A percentile compares a stretch with the other conserved stretches of the same genome.
phyloP scores from a whole-genome alignment of 2,797 vertebrate species.

The Enteromius paludinosus region DNA sequence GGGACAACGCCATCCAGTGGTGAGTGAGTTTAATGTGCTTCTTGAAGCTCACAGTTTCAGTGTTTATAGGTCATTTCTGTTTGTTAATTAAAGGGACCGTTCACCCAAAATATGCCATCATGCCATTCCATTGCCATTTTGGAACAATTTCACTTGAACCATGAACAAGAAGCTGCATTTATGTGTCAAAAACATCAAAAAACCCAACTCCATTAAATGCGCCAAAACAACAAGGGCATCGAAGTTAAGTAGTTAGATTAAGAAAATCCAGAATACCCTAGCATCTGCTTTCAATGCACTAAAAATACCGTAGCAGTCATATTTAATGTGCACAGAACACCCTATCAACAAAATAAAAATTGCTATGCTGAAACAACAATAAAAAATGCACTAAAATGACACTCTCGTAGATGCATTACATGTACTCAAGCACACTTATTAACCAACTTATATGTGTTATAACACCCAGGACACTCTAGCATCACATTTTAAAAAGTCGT shows the following conservation, averaged over 20 bases:
- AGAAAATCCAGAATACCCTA: neutral
- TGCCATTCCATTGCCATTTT: neutral
- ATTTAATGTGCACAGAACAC: neutral
- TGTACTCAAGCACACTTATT: neutral
- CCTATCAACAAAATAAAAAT: neutral
- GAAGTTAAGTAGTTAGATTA: neutral
- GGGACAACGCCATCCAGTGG: constrained; percentile 92
- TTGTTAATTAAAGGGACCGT: neutral
- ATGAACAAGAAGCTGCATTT: neutral
- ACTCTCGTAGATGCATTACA: neutral
- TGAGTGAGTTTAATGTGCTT: constrained; percentile 62
- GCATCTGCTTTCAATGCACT: neutral
- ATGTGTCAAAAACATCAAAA: neutral
- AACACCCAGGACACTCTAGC: neutral
- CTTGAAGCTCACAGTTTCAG: neutral
- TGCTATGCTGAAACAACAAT: neutral
- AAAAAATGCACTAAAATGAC: neutral
- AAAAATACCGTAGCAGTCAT: neutral
- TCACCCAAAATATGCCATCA: neutral
- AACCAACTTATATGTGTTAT: neutral
- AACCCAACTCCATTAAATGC: neutral
- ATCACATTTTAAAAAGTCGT: neutral
- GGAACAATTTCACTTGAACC: neutral
- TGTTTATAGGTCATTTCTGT: neutral
- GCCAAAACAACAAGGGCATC: neutral